phyloP scores from a whole-genome alignment of 2,888 invertebrate genomes.

The Marasmarcha lunaedactyla region DNA sequence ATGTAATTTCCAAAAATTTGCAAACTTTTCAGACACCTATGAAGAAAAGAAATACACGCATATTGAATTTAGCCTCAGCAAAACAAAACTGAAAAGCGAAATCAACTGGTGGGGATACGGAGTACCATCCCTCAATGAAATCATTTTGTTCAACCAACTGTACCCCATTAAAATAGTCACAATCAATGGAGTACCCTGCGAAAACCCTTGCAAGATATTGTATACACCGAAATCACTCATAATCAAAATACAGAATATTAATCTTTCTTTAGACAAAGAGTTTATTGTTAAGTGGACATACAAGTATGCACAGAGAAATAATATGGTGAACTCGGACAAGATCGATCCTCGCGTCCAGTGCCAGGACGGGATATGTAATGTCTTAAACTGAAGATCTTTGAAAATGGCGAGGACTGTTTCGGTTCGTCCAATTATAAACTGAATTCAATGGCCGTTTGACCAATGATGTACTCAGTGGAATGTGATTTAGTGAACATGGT shows the following conservation, averaged over 20 bases:
- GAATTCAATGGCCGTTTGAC: too few relatives aligned
- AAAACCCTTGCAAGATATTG: constrained; percentile 29
- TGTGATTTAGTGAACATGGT: too few relatives aligned
- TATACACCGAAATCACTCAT: constrained; percentile 29
- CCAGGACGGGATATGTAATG: neutral
- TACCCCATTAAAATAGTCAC: constrained; percentile 27
- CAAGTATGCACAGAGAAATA: constrained; percentile 9
- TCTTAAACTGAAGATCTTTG: too few relatives aligned
- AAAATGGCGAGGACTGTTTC: too few relatives aligned
- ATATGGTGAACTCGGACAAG: neutral
- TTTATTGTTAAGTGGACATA: constrained; percentile 43
- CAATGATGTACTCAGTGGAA: too few relatives aligned
- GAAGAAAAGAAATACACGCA: constrained; percentile 71
- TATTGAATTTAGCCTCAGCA: constrained; percentile 49
- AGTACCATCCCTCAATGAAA: constrained; percentile 40
- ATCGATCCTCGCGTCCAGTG: neutral
- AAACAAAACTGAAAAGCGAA: constrained; percentile 31
- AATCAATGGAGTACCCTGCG: constrained; percentile 31
- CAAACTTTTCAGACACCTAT: constrained; percentile 63
- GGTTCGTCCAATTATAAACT: too few relatives aligned
- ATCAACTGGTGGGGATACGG: constrained; percentile 61
- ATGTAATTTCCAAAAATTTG: too few relatives aligned
- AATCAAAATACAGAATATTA: constrained; percentile 31
- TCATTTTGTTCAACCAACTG: constrained; percentile 33
- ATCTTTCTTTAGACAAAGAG: constrained; percentile 39